A percentile compares a stretch with the other conserved stretches of the same genome.
Evolutionary conservation across 2,888 invertebrate genomes (phyloP).

Genomic region (Ichneumoninae sp.): DNA sequence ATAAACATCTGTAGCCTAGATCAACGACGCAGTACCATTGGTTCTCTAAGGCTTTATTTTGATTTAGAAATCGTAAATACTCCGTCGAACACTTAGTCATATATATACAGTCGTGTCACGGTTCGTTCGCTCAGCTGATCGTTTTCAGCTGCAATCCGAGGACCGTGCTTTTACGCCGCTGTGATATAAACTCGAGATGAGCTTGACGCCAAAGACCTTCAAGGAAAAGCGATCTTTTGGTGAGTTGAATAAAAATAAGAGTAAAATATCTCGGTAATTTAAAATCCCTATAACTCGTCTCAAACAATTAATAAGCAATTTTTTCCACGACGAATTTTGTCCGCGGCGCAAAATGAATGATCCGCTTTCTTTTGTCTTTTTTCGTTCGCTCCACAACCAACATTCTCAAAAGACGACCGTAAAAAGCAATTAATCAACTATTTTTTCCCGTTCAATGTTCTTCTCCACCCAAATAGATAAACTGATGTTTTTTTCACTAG

Average conservation of each 20-base stretch:
- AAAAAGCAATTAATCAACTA: no score
- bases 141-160: neutral
- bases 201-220: conserved; percentile 75
- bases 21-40: neutral
- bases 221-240: conserved; percentile 81
- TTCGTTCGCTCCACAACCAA: no score
- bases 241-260: conserved; percentile 64
- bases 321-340: no score
- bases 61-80: conserved; percentile 5
- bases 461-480: no score
- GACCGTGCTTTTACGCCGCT: neutral
- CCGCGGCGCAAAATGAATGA: no score
- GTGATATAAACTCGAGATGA: conserved; percentile 70
- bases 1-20: neutral
- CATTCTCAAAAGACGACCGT: no score
- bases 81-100: neutral
- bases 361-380: no score
- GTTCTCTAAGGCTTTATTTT: neutral
- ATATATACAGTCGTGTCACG: neutral
- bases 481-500: neutral
- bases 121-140: conserved; percentile 10
- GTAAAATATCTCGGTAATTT: neutral
- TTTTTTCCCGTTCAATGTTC: no score
- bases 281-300: neutral
- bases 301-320: neutral